Evolutionary conservation across 2,888 invertebrate genomes (phyloP), one percentile per base, ranked within the genome.

Genomic region (Dryomyza anilis): DNA sequence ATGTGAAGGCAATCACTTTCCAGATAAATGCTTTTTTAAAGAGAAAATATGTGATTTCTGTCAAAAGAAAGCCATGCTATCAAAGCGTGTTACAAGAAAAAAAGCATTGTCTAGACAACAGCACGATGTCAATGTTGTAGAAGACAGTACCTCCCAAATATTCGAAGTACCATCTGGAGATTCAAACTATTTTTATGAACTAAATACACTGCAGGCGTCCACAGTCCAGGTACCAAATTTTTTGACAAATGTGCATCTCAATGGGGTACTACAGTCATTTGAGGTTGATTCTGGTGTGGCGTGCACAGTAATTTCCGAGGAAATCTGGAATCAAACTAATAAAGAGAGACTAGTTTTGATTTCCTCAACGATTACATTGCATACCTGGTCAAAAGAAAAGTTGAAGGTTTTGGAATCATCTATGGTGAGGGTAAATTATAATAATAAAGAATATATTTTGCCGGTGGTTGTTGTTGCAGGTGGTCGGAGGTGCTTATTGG

Each of bases 331-430:
- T 2, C 43, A 1, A 43, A 43, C 19, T 19, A 43, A 43, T 43
- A 6, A 43, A 5, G 39, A 43, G 19, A 43, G 19, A 12, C 43
- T n/a, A 43, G 3, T 16, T 4, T 43, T 1, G 19, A 43, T 4
- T 16, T 10, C 16, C 5, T 43, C 43, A 19, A 16, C 43, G 14
- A 43, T 43, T n/a, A 43, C 19, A 5, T 43, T 43, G 43, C 1
- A 43, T 4, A 43, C 43, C 4, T 43, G 43, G 43, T 16, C 43
- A 1, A 65, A 65, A 12, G 55, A 60, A 48, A 61, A 61, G 30
- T 58, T 66, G 52, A 16, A 19, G n/a, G 21, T 66, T 4, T 45
- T 60, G 10, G 59, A 48, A 53, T 66, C 62, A 7, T 29, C 53
- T 45, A 21, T 30, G 43, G 43, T 43, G 43, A 43, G 8, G 16